Conservation (phyloP, 2,888 invertebrate genomes). For the Orgyia antiqua region DNA sequence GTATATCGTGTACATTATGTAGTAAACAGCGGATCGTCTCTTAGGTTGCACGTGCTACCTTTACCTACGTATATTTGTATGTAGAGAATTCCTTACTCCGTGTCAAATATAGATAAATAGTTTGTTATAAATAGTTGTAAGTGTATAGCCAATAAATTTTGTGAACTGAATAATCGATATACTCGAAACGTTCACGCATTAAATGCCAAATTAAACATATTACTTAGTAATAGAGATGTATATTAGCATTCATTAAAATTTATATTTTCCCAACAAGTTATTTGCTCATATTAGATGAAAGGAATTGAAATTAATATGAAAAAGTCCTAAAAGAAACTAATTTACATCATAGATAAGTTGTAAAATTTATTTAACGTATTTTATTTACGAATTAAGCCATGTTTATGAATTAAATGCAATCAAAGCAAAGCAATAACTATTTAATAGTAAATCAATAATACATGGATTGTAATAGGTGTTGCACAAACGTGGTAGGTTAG, state of each 20-base stretch:
- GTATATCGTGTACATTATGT: conserved; percentile 11
- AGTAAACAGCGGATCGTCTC: conserved; percentile 13
- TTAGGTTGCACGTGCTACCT: conserved; percentile 16
- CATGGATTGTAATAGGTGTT: conserved; percentile 18
- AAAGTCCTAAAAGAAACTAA: too few relatives aligned
- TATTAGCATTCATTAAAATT: conserved; percentile 4
- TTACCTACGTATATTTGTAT: conserved; percentile 4
- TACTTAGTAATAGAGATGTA: conserved; percentile 17
- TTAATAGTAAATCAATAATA: conserved; percentile 12
- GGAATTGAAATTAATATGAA: conserved; percentile 24
- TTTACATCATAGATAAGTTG: too few relatives aligned
- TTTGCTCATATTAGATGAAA: too few relatives aligned
- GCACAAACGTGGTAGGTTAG: conserved; percentile 39
- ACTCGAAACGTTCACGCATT: conserved; percentile 9
- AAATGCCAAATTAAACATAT: conserved; percentile 7
- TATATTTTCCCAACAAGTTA: too few relatives aligned
- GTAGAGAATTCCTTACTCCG: conserved; percentile 17
- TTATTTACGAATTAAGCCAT: too few relatives aligned
- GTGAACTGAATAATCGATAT: conserved; percentile 17
- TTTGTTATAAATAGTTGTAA: conserved; percentile 22
- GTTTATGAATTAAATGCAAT: neutral
- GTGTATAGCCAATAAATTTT: conserved; percentile 13
- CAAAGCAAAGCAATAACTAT: conserved; percentile 11
- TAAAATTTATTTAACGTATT: too few relatives aligned
- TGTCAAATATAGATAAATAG: conserved; percentile 12